Base-by-base conservation (phyloP, 2,113 vertebrate species). In the Apistogramma diplotaenia region DNA sequence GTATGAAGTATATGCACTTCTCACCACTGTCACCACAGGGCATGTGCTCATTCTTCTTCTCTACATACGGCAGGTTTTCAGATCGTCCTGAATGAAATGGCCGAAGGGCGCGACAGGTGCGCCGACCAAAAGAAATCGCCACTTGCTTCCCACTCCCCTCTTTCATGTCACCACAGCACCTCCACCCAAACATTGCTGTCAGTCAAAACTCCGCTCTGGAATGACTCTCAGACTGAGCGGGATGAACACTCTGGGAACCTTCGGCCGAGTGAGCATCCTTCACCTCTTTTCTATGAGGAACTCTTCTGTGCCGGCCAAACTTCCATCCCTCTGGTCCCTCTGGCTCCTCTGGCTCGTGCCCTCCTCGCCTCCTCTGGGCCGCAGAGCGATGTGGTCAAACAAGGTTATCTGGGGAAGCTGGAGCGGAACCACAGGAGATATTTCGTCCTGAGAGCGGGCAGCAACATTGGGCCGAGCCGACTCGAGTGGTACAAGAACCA, bases 401-500 rank as follows among this genome's bases (percentile, higher is more conserved):
- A 76, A 33, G 87, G 91, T 5, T 91, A 91, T 54, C 76, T 93
- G 83, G 91, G 92, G 40, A 92, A 91, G 81, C 75, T 83, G 76
- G 89, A 92, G 51, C 56, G 25, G 23, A 89, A 11, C 35, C 82
- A 77, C 75, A 82, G 73, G 0, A 76, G 78, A 25, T 93, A 94
- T 84, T 94, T 93, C 73, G 92, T 90, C 23, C 89, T 94, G 58
- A 87, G 92, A 83, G 77, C 82, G 1, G 91, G 87, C 35, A 93
- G 93, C 76, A 89, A 93, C 86, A 93, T 54, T 0, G 91, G 93
- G 16, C 91, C 84, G 0, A 86, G 91, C 55, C 87, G 92, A 35
- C 88, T 94, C 1, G 93, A 94, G 87, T 93, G 93, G 91, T 93
- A 91, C 87, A 90, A 85, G 81, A 93, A 16, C 60, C 82, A 33